Conservation (phyloP, 2,797 vertebrate genomes). For the Rousettus madagascariensis region DNA sequence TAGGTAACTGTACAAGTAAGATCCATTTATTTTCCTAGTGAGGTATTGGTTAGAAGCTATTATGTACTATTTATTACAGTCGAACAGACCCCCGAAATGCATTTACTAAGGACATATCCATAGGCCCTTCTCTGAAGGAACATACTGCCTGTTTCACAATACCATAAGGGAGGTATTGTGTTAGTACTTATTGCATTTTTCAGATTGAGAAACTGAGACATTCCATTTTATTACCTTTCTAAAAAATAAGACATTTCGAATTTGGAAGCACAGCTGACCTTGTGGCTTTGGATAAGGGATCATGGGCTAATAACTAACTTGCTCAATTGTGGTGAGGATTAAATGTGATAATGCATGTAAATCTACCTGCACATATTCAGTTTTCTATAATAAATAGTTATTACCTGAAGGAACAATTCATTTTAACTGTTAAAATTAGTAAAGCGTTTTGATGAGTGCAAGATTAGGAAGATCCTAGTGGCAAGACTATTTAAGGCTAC, state of each 20-base stretch:
- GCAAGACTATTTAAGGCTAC: not conserved
- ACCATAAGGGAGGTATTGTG: not conserved
- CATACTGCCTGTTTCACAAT: not conserved
- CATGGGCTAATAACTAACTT: not conserved
- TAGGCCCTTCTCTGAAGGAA: not conserved
- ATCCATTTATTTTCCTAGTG: not conserved
- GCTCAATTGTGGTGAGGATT: not conserved
- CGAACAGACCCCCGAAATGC: not conserved
- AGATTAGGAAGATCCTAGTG: not conserved
- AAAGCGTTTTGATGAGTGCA: not conserved
- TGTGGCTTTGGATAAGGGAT: not conserved
- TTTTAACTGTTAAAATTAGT: conserved; percentile 13
- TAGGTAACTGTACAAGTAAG: not conserved
- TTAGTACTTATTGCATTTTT: not conserved
- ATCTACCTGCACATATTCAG: not conserved
- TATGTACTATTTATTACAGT: not conserved
- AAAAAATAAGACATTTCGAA: not conserved
- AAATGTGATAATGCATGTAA: not conserved
- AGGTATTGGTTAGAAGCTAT: not conserved
- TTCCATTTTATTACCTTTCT: not conserved
- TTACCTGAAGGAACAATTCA: not conserved
- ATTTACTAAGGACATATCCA: not conserved
- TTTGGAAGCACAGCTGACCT: not conserved
- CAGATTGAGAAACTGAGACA: not conserved
- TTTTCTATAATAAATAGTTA: not conserved